Base-by-base conservation (phyloP, 2,113 vertebrate genomes). In the Cnemophilus loriae region DNA sequence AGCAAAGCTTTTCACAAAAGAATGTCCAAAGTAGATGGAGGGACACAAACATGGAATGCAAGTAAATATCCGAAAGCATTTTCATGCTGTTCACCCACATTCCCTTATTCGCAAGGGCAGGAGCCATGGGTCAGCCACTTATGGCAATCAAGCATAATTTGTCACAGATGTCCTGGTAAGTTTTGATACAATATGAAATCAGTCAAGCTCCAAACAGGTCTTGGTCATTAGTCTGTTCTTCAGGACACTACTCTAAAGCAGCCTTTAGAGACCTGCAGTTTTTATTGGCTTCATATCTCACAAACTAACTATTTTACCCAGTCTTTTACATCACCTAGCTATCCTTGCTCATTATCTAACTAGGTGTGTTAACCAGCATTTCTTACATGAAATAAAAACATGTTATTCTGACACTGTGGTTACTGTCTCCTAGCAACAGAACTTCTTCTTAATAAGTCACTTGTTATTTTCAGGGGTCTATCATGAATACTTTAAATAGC, bases 351-450 rank as follows among this genome's bases (percentile, higher is more conserved):
- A 83, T 91, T 96, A 86, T 76, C 63, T 87, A 93, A 75, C 61
- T 47, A 92, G 28, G 35, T 84, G 52, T 64, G 86, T 80, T 94
- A 93, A 94, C 60, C 35, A 86, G 71, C 42, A 84, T 52, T 95
- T 90, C 76, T 89, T 81, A 56, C 18, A 74, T 78, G 83, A 96
- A 94, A 95, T 81, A 93, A 96, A 95, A 94, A 46, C 49, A 79
- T 57, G 53, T 77, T 93, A 91, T 96, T 89, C 93, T 93, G 89
- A 94, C 78, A 94, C 78, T 75, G 73, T 10, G 59, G 75, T 91
- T 95, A 63, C 82, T 16, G 92, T 96, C 63, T 93, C 95, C 92
- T 93, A 97, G 95, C 95, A 97, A 97, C 90, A 75, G 46, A 87
- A 84, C 39, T 94, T 68, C 83, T 88, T 84, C 87, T 92, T 97